Evolutionary conservation across 2,888 invertebrate species (phyloP), one percentile per base, ranked within the genome.

Genomic region (Ellobium chinense): DNA sequence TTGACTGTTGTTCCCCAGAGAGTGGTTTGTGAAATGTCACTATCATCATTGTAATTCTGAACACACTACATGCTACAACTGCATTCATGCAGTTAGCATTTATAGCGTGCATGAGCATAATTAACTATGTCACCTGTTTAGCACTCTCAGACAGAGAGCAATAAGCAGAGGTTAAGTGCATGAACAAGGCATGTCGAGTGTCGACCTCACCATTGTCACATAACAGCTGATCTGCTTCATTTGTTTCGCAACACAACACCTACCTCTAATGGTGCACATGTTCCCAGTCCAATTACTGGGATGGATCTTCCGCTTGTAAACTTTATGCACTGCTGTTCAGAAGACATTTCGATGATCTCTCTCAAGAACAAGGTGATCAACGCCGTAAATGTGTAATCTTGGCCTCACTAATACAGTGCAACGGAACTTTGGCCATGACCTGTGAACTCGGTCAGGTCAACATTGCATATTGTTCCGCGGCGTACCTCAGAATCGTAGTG

Each of bases 241-340:
- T 14, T 14, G 7, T 21, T 31, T 39, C 29, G 18, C 34, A 27
- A 29, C 9, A 34, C 31, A 46, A 70, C 56, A 80, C 80, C 78
- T 86, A 90, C 90, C 83, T 89, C 84, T 82, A 85, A 85, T 0
- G 89, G 88, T 5, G 88, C 88, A 74, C 87, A 88, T 12, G 90
- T 90, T 27, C 90, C 90, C 60, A 90, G 83, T 24, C 89, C 90
- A 37, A 90, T 36, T 1, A 85, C 86, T 54, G 89, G 88, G 84
- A 90, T 87, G 31, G 75, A 73, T 65, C 84, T 73, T 18, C 89
- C 89, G 75, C 87, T 88, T 31, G 72, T 21, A 29, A 83, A 70
- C 63, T 66, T 70, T 5, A 72, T 65, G 24, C 37, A 27, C 39
- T 78, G 72, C 27, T 63, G 62, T 70, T 70, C 72, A 9, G 69